Evolutionary conservation across 2,888 invertebrate genomes (phyloP).

Genomic region (Stenichneumon culpator): DNA sequence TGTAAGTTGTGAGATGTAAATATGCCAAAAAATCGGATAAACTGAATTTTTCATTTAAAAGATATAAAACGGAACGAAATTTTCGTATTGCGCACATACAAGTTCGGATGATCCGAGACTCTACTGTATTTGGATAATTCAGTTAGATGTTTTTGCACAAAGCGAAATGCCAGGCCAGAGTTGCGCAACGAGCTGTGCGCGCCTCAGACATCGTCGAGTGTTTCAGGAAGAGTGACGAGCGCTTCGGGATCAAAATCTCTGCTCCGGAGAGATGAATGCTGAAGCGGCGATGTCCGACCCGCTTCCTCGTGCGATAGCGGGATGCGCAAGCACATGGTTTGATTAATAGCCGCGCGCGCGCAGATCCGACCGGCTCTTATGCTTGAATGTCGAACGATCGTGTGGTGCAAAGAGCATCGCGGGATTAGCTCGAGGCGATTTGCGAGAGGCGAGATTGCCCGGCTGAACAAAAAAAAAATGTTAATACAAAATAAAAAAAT

Average conservation of each 20-base stretch:
- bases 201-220: neutral
- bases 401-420: slow-evolving; percentile 1
- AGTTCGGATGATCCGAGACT: too few species aligned
- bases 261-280: neutral
- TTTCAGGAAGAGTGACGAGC: slow-evolving; percentile 17
- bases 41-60: too few species aligned
- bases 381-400: neutral
- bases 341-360: neutral
- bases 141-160: too few species aligned
- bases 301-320: neutral
- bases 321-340: neutral
- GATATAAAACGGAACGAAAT: too few species aligned
- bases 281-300: neutral
- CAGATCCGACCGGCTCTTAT: neutral
- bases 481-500: slow-evolving; percentile 27
- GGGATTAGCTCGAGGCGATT: neutral
- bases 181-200: slow-evolving; percentile 17
- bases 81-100: too few species aligned
- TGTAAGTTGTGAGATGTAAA: too few species aligned
- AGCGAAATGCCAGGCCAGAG: neutral
- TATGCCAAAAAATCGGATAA: too few species aligned
- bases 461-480: neutral
- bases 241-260: slow-evolving; percentile 11
- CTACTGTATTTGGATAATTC: too few species aligned
- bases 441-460: neutral